Evolutionary conservation across 2,888 invertebrate genomes (phyloP), one percentile per base, ranked within the genome.

Genomic region (Drosophila neoperkinsi): DNA sequence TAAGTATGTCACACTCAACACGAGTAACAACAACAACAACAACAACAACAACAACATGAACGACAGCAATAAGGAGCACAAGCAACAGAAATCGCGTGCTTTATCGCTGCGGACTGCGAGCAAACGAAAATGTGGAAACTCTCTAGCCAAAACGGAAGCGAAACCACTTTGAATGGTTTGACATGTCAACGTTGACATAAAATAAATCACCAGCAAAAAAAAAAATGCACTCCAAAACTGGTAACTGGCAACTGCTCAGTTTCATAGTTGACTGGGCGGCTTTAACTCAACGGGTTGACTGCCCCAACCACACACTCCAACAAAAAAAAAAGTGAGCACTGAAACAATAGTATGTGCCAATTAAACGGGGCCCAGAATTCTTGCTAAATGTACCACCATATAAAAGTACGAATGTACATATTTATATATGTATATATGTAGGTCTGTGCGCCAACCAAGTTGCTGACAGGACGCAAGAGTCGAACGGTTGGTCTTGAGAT

Each of bases 111-210:
- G 74, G 73, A 79, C 79, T 64, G 67, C 38, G 38, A 67, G 18
- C 58, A 51, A 55, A 63, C 65, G 70, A 74, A 58, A 64, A 64
- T 64, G 76, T 49, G 38, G 60, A 64, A 71, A 64, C 59, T 72
- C 75, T 75, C 21, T 67, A 71, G 64, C 31, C 59, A 60, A 83
- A 83, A 71, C 90, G 90, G 89, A 90, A 89, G 88, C 74, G 82
- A 89, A 87, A 90, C 90, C 87, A 81, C 90, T 84, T 83, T 85
- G 88, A 90, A 90, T 87, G 88, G 91, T 88, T 91, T 87, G 91
- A 90, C 91, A 87, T 91, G 90, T 87, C 90, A 90, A 85, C 91
- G 84, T 84, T 90, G 91, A 85, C 87, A 90, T 88, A 87, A 90
- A 90, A 91, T 91, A 90, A 90, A 90, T 90, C 90, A 90, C 85